Evolutionary conservation across 1,140 invertebrate genomes (phyloP).

Genomic region (Drosophila gunungcola): DNA sequence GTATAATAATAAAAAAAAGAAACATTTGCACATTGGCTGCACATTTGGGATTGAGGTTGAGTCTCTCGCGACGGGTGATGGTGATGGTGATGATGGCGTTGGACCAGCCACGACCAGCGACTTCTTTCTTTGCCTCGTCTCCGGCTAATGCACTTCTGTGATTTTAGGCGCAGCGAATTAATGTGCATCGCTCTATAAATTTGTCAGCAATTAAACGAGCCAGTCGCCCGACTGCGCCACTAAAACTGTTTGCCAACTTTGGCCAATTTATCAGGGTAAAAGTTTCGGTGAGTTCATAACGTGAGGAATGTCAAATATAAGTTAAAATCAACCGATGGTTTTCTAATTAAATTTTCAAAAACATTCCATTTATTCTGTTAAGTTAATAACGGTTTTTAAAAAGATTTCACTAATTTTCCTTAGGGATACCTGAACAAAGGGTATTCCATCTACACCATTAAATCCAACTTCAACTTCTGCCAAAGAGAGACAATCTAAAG

Average conservation of each 20-base stretch:
- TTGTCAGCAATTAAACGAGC: slow-evolving; percentile 82
- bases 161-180: slow-evolving; percentile 80
- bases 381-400: no score
- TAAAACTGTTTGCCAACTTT: slow-evolving; percentile 24
- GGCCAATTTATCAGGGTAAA: slow-evolving; percentile 11
- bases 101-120: slow-evolving; percentile 21
- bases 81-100: slow-evolving; percentile 31
- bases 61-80: slow-evolving; percentile 52
- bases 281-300: background rate
- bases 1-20: slow-evolving; percentile 31
- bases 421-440: background rate
- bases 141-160: slow-evolving; percentile 78
- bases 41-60: slow-evolving; percentile 75
- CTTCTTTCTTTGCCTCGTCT: slow-evolving; percentile 20
- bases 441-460: background rate
- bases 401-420: no score
- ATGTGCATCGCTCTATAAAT: slow-evolving; percentile 83
- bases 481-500: slow-evolving; percentile 1
- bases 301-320: no score
- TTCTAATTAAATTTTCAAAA: no score
- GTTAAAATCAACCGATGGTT: no score
- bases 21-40: slow-evolving; percentile 70
- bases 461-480: slow-evolving; percentile 1
- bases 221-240: slow-evolving; percentile 40
- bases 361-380: no score